Base-by-base conservation (phyloP, 2,888 invertebrate species). In the Miltochrista miniata region DNA sequence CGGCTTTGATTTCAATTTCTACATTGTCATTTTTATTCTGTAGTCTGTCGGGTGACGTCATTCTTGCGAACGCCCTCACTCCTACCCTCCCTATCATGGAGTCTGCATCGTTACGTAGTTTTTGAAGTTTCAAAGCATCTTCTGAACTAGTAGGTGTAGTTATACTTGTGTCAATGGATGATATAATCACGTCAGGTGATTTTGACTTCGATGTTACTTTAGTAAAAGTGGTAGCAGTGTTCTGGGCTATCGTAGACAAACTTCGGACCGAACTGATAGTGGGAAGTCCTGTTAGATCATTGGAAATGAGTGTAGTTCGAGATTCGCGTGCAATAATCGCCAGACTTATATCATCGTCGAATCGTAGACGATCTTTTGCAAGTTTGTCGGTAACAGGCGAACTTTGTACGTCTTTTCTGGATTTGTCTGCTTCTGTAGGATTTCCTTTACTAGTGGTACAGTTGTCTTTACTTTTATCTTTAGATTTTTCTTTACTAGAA, bases 51-150 rank as follows among this genome's bases (percentile, higher is more conserved):
- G 83, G 79, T 45, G 90, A 87, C 44, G 81, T 78, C 81, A 90
- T 89, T 2, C 90, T 76, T 0, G 91, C 91, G 56, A 91, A 91
- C 0, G 91, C 83, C 11, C 88, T 68, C 0, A 91, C 91, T 0
- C 90, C 91, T 0, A 91, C 88, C 11, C 80, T 69, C 0, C 90
- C 90, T 1, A 89, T 78, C 7, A 75, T 59, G 0, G 82, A 69
- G 7, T 84, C 79, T 0, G 71, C 58, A 0, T 73, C 77, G 1
- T 66, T 76, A 18, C 80, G 70, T 1, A 81, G 41, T 47, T 74
- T 84, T 39, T 85, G 82, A 12, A 83, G 66, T 56, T 84, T 85
- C 0, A 72, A 70, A 0, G 81, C 80, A 30, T 87, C 87, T 44
- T 76, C 80, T 76, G 77, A 76, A 34, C 74, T 85, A 2, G 80